phyloP scores from a whole-genome alignment of 92 coral and sea anemone species.

The Porites evermanni region DNA sequence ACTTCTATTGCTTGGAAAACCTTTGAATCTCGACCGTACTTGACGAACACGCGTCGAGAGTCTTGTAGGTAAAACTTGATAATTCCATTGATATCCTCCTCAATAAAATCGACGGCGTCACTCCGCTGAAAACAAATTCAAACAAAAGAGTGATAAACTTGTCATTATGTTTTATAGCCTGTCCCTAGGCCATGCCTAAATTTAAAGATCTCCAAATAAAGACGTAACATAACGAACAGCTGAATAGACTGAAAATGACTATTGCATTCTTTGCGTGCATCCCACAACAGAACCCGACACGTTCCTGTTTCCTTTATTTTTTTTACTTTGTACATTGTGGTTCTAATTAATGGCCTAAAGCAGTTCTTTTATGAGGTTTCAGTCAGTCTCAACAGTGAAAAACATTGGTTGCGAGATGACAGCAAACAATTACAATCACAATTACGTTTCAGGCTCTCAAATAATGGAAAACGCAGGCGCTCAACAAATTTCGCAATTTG shows the following conservation, averaged over 20 bases:
- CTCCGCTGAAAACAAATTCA: slow-evolving; percentile 67
- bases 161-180: neutral
- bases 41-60: slow-evolving; percentile 95
- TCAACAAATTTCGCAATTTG: neutral
- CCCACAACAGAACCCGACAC: no score
- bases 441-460: neutral
- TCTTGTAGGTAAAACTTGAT: slow-evolving; percentile 84
- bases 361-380: no score
- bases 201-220: no score
- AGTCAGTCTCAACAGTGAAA: no score
- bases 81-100: slow-evolving; percentile 80
- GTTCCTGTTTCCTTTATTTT: no score
- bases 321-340: no score
- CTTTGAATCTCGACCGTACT: slow-evolving; percentile 67
- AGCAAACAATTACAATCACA: neutral
- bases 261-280: no score
- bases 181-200: neutral
- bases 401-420: neutral
- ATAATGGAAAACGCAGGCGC: neutral
- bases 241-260: no score
- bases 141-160: neutral
- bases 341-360: no score
- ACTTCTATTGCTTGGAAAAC: slow-evolving; percentile 72
- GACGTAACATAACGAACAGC: no score
- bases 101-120: slow-evolving; percentile 64